phyloP scores from a whole-genome alignment of 2,888 invertebrate genomes.

The Sclerodermus sp. region DNA sequence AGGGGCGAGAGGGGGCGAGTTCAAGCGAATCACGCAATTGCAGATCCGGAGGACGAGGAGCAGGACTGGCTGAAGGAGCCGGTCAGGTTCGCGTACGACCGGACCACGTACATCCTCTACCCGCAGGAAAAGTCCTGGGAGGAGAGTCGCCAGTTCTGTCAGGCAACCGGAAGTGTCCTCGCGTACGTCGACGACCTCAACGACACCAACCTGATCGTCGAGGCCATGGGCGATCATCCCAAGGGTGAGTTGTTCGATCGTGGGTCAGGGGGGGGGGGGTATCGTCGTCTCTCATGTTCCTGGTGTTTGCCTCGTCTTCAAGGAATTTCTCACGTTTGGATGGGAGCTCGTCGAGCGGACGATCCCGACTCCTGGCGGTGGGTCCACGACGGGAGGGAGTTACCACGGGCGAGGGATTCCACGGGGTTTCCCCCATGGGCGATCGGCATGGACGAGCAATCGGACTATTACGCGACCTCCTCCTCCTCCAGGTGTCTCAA shows the following conservation, averaged over 20 bases:
- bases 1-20: neutral
- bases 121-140: slow-evolving; percentile 35
- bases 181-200: slow-evolving; percentile 26
- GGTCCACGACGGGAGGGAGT: slow-evolving; percentile 24
- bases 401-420: slow-evolving; percentile 17
- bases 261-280: no score
- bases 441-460: slow-evolving; percentile 32
- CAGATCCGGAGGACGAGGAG: slow-evolving; percentile 32
- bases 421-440: slow-evolving; percentile 60
- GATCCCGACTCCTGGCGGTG: slow-evolving; percentile 28
- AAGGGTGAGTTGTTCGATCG: slow-evolving; percentile 26
- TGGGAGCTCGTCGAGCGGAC: slow-evolving; percentile 25
- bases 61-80: slow-evolving; percentile 37
- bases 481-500: slow-evolving; percentile 60
- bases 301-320: no score
- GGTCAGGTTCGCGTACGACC: slow-evolving; percentile 28
- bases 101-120: slow-evolving; percentile 36
- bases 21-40: neutral
- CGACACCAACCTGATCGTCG: slow-evolving; percentile 28
- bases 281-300: neutral
- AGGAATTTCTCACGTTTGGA: slow-evolving; percentile 37
- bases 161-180: slow-evolving; percentile 26
- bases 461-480: slow-evolving; percentile 58
- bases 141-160: slow-evolving; percentile 31
- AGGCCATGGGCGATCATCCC: slow-evolving; percentile 41